phyloP scores from a whole-genome alignment of 2,888 invertebrate species.

The Leptopilina syphax region DNA sequence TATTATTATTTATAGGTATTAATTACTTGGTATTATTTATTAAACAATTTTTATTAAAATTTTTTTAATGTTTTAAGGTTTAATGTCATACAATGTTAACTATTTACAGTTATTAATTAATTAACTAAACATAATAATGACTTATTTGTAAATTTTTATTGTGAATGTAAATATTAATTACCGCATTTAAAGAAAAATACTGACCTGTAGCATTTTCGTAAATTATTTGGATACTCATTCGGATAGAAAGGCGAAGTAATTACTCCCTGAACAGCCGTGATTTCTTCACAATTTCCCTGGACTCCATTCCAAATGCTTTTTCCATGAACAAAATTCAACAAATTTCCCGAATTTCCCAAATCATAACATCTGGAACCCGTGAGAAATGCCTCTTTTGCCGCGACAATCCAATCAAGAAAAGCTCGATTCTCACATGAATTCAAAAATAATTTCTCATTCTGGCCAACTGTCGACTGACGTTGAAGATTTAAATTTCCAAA shows the following conservation, averaged over 20 bases:
- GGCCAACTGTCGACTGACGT: neutral
- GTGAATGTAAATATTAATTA: too few relatives aligned
- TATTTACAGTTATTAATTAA: too few relatives aligned
- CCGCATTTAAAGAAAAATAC: neutral
- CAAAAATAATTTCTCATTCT: constrained; percentile 44
- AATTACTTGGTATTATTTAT: too few relatives aligned
- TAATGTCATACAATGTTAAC: too few relatives aligned
- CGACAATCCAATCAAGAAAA: constrained; percentile 66
- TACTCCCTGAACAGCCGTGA: constrained; percentile 71
- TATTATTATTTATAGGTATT: too few relatives aligned
- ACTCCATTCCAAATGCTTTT: constrained; percentile 37
- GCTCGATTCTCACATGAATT: constrained; percentile 60
- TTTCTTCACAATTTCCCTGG: constrained; percentile 66
- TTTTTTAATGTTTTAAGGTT: too few relatives aligned
- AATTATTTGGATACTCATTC: constrained; percentile 74
- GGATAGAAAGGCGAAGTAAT: constrained; percentile 77
- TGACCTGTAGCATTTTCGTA: constrained; percentile 77
- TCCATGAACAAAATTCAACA: neutral
- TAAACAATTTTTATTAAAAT: too few relatives aligned
- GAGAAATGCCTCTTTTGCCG: constrained; percentile 64
- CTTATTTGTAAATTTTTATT: too few relatives aligned
- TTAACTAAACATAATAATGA: too few relatives aligned
- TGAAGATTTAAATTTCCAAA: constrained; percentile 34
- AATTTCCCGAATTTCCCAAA: constrained; percentile 26
- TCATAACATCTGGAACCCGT: constrained; percentile 59